phyloP scores from a whole-genome alignment of 2,888 invertebrate genomes.

The Lasioglossum pauxillum region DNA sequence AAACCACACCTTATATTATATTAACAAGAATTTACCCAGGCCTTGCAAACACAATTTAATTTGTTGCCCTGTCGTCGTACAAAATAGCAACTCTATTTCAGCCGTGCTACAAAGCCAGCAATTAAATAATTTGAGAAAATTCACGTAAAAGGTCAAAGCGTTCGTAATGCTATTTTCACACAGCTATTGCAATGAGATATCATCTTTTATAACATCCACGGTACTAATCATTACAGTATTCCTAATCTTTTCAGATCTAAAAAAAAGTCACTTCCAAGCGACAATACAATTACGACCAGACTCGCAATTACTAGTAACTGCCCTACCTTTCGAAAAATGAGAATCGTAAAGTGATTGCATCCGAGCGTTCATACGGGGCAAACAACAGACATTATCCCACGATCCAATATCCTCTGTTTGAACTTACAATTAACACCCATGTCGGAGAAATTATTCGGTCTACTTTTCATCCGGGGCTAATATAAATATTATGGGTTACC shows the following conservation, averaged over 20 bases:
- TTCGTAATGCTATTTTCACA: not conserved
- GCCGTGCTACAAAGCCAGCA: not conserved
- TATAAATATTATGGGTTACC: conserved; percentile 55
- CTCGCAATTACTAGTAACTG: not conserved
- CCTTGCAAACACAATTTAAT: not conserved
- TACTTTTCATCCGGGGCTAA: not conserved
- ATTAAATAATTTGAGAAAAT: not conserved
- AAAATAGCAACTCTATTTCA: not conserved
- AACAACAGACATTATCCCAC: conserved; percentile 9
- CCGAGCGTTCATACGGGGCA: not conserved
- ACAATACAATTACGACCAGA: not conserved
- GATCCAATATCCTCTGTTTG: conserved; percentile 13
- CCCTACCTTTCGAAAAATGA: not conserved
- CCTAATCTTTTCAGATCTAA: not conserved
- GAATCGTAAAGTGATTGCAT: not conserved
- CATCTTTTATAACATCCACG: not conserved
- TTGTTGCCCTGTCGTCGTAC: not conserved
- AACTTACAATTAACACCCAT: conserved; percentile 25
- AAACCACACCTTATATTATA: not conserved
- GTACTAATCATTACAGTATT: not conserved
- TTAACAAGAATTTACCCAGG: not conserved
- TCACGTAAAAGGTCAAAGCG: not conserved
- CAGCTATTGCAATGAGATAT: not conserved
- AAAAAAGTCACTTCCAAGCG: not conserved
- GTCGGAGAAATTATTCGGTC: conserved; percentile 14